Evolutionary conservation across 2,888 invertebrate genomes (phyloP).

Genomic region (Hirtodrosophila cameraria): DNA sequence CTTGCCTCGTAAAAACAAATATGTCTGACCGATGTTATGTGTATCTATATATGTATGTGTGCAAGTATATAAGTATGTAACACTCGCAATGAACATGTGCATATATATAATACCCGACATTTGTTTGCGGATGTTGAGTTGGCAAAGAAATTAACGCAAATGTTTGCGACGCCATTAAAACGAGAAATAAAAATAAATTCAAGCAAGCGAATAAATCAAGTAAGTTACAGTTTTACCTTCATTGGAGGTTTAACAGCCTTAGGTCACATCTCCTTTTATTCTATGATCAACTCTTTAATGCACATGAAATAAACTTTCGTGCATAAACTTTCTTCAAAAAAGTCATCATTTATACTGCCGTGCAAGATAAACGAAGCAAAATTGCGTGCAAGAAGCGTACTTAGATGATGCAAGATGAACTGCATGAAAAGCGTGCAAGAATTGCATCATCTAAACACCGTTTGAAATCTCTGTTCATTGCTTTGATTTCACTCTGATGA

Average conservation of each 20-base stretch:
- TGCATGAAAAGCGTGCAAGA: too few relatives aligned
- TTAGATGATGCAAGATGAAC: too few relatives aligned
- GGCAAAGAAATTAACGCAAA: slow-evolving; percentile 52
- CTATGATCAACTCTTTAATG: background rate
- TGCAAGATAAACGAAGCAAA: too few relatives aligned
- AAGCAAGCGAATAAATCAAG: slow-evolving; percentile 48
- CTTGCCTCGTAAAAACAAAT: slow-evolving; percentile 51
- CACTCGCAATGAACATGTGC: slow-evolving; percentile 58
- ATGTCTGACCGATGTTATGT: slow-evolving; percentile 36
- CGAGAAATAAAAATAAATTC: slow-evolving; percentile 62
- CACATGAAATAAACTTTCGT: too few relatives aligned
- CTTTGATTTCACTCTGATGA: too few relatives aligned
- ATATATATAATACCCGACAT: slow-evolving; percentile 16
- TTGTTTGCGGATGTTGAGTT: slow-evolving; percentile 22
- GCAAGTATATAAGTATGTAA: slow-evolving; percentile 30
- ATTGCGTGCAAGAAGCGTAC: too few relatives aligned
- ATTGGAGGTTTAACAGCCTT: background rate
- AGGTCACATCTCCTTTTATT: slow-evolving; percentile 2
- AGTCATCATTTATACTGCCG: too few relatives aligned
- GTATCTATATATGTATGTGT: slow-evolving; percentile 3
- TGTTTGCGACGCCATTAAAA: slow-evolving; percentile 62
- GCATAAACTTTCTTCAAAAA: too few relatives aligned
- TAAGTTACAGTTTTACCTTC: slow-evolving; percentile 27
- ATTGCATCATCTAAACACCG: too few relatives aligned
- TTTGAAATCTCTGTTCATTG: background rate